Evolutionary conservation across 1,140 invertebrate species (phyloP).

Genomic region (Drosophila melanogaster): Release_6_plus_ISO1_MT NT_033779.5:20726501-20727000

Average conservation of each 20-base stretch:
- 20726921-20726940: constrained; percentile 75
- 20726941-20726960: constrained; percentile 45
- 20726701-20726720: background rate
- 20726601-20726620: too few species aligned
- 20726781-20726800: constrained; percentile 49
- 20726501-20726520: constrained; percentile 8
- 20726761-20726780: constrained; percentile 1
- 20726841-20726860: constrained; percentile 70
- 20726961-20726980: constrained; percentile 31
- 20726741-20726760: background rate
- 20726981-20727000: constrained; percentile 38
- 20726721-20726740: background rate
- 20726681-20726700: too few species aligned
- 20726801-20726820: constrained; percentile 50
- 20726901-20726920: constrained; percentile 77
- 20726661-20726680: too few species aligned
- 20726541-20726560: too few species aligned
- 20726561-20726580: too few species aligned
- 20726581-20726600: too few species aligned
- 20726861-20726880: constrained; percentile 37
- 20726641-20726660: too few species aligned
- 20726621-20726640: too few species aligned
- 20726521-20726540: background rate
- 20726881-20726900: constrained; percentile 69
- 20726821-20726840: constrained; percentile 49